Base-by-base conservation (phyloP, 1,140 invertebrate species). In the Rhynchophorus ferrugineus region DNA sequence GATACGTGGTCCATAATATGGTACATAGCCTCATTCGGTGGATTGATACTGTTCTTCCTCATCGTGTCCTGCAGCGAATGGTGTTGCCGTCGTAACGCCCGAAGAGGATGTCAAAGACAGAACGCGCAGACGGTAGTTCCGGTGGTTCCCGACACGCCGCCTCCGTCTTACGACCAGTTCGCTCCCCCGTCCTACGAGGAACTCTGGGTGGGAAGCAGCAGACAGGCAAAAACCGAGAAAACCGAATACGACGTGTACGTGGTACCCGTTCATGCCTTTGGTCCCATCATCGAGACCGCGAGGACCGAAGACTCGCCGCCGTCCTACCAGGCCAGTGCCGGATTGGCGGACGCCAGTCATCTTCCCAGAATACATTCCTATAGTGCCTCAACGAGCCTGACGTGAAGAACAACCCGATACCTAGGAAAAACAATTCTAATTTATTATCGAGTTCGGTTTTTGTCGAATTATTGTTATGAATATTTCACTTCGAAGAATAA, bases 21-120 rank as follows among this genome's bases (percentile, higher is more conserved):
- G 77, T 80, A 80, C 65, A 73, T 80, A 14, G 77, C 75, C 7
- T 78, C 76, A 2, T 80, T 80, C 53, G 75, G 75, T 3, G 77
- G 76, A 1, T 60, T 80, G 13, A 75, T 80, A 2, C 69, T 72
- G 0, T 80, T 79, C 62, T 80, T 80, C 59, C 65, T 80, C 3
- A 71, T 79, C 3, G 74, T 80, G n/a, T 78, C 76, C 47, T 80
- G 76, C 53, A 76, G 75, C 1, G 78, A 80, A 49, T 78, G 77
- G 74, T 80, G 77, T 50, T 79, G 77, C 42, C 55, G 62, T 19
- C 51, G 54, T 13, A 54, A 56, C 20, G 51, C 54, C 9, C 55
- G 60, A 9, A 66, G 61, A 33, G 56, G 58, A 42, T 54, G 52
- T 16, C 43, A 58, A 16, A 44, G 29, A 24, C 49, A 39, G 13